Conservation (phyloP, 2,113 vertebrate species). For the Cyprinodon variegatus region DNA sequence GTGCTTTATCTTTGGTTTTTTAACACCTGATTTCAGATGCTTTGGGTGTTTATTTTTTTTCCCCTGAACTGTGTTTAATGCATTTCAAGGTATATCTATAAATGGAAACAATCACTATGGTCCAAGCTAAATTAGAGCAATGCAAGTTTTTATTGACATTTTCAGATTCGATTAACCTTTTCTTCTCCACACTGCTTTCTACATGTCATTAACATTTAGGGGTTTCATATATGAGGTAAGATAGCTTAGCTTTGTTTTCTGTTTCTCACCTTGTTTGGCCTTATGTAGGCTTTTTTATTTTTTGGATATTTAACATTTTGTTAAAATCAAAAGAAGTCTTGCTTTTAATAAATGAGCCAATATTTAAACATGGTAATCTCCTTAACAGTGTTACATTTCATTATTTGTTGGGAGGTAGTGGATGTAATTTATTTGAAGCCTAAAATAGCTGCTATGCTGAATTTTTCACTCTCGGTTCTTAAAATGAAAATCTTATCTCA, state of each 20-base stretch:
- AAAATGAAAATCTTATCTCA: conserved; percentile 57
- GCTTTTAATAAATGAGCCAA: conserved; percentile 28
- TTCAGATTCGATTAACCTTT: conserved; percentile 20
- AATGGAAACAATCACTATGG: background rate
- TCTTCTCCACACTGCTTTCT: conserved; percentile 2
- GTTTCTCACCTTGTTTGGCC: conserved; percentile 12
- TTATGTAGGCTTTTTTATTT: conserved; percentile 5
- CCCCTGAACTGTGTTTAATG: background rate
- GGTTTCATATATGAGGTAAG: background rate
- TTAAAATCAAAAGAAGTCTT: background rate
- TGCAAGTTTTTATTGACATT: conserved; percentile 8
- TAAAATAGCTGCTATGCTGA: conserved; percentile 4
- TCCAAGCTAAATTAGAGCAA: background rate
- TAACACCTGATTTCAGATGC: background rate
- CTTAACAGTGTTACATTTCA: conserved; percentile 19
- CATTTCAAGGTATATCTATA: background rate
- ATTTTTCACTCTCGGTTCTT: conserved; percentile 27
- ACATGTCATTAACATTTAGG: conserved; percentile 26
- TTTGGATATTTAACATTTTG: conserved; percentile 13
- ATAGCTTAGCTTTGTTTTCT: background rate
- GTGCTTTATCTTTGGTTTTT: background rate
- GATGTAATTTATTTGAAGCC: conserved; percentile 27
- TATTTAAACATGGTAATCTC: conserved; percentile 41
- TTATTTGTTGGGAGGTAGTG: conserved; percentile 29
- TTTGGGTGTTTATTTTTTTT: background rate